phyloP scores from a whole-genome alignment of 2,888 invertebrate species.

The Pyralis farinalis region DNA sequence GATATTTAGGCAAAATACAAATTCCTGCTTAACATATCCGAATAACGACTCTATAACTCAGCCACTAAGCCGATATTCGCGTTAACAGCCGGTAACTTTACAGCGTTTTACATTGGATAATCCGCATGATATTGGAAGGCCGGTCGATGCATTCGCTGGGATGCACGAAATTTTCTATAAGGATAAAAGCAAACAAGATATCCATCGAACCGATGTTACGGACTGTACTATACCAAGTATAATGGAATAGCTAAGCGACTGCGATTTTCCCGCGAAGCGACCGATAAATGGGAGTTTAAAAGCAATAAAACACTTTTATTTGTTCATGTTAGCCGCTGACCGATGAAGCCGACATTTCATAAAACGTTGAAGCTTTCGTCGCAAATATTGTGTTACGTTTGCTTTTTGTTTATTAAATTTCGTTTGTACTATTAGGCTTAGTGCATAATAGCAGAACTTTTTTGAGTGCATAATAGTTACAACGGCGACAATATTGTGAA shows the following conservation, averaged over 20 bases:
- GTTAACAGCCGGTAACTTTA: slow-evolving; percentile 40
- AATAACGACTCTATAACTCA: slow-evolving; percentile 40
- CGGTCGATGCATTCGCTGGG: slow-evolving; percentile 73
- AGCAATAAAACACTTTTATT: slow-evolving; percentile 52
- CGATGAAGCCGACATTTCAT: slow-evolving; percentile 46
- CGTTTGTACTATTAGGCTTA: neutral
- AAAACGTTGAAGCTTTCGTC: slow-evolving; percentile 43
- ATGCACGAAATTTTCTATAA: slow-evolving; percentile 80
- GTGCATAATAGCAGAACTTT: slow-evolving; percentile 38
- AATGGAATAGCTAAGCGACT: slow-evolving; percentile 22
- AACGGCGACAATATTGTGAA: slow-evolving; percentile 48
- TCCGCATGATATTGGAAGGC: slow-evolving; percentile 78
- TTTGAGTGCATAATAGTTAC: slow-evolving; percentile 51
- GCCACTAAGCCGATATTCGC: slow-evolving; percentile 39
- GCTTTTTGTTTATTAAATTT: slow-evolving; percentile 10
- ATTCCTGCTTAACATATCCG: slow-evolving; percentile 38
- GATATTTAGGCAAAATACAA: slow-evolving; percentile 77
- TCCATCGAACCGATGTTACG: slow-evolving; percentile 68
- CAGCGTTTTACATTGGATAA: slow-evolving; percentile 68
- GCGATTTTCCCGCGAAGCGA: slow-evolving; percentile 30
- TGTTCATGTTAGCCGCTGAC: slow-evolving; percentile 41
- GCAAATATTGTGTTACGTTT: slow-evolving; percentile 45
- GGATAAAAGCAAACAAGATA: slow-evolving; percentile 80
- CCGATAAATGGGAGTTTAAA: slow-evolving; percentile 38
- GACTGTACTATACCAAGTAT: slow-evolving; percentile 17